Percentiles rank a stretch among this genome's conserved stretches.
Conservation (phyloP, 1,140 invertebrate species). For the Drosophila ananassae region DNA sequence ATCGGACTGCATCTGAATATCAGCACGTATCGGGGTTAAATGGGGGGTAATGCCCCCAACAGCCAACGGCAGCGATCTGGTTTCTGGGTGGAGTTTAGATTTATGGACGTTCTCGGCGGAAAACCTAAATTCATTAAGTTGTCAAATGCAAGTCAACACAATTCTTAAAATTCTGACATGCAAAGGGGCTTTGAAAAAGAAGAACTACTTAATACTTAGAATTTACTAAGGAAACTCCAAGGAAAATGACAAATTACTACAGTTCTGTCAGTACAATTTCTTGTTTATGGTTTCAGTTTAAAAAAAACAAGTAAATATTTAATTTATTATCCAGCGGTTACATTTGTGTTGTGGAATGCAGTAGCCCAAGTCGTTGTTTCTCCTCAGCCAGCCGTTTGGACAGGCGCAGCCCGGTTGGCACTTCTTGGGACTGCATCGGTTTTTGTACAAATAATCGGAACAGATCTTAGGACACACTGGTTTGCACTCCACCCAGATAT, state of each 20-base stretch:
- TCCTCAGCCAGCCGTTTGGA: constrained; percentile 25
- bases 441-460: background rate
- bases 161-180: constrained; percentile 62
- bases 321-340: constrained; percentile 30
- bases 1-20: constrained; percentile 29
- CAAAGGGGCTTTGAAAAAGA: constrained; percentile 47
- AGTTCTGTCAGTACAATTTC: constrained; percentile 7
- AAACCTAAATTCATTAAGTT: constrained; percentile 78
- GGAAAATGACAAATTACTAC: constrained; percentile 26
- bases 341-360: constrained; percentile 33
- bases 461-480: constrained; percentile 46
- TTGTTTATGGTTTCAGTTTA: background rate
- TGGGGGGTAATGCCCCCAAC: constrained; percentile 27
- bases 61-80: no score
- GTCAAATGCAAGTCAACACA: constrained; percentile 83
- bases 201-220: background rate
- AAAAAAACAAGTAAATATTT: background rate
- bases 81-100: constrained; percentile 25
- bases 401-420: constrained; percentile 51
- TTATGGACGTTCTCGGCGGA: constrained; percentile 45
- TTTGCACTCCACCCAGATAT: constrained; percentile 31
- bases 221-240: background rate
- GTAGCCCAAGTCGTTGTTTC: background rate
- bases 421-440: constrained; percentile 7
- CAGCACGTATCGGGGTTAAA: constrained; percentile 66